Evolutionary conservation across 2,888 invertebrate genomes (phyloP).

Genomic region (Stramonita haemastoma): DNA sequence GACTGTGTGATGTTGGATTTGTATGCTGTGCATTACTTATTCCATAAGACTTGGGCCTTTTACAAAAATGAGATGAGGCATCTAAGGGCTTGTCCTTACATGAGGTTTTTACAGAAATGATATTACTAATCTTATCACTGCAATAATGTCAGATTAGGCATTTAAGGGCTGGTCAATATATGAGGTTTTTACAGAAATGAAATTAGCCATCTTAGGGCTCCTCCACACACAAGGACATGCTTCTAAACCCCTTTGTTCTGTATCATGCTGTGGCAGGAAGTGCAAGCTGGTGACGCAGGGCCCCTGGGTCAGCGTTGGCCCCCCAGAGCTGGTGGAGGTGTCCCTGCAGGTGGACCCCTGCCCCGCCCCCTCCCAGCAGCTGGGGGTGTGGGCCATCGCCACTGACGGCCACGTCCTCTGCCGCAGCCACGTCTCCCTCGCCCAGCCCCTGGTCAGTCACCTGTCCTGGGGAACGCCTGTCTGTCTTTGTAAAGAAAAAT

Average conservation of each 20-base stretch:
- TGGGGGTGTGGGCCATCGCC: conserved; percentile 88
- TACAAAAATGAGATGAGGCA: not conserved
- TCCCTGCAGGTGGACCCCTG: conserved; percentile 83
- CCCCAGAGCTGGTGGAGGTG: conserved; percentile 89
- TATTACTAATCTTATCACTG: too few relatives aligned
- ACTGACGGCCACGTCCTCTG: conserved; percentile 91
- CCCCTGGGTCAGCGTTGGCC: conserved; percentile 93
- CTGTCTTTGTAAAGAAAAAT: too few relatives aligned
- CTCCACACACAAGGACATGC: too few relatives aligned
- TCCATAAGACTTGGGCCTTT: not conserved
- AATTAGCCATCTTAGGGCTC: too few relatives aligned
- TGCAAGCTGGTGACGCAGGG: conserved; percentile 90
- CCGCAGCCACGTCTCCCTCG: conserved; percentile 86
- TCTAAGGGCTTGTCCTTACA: too few relatives aligned
- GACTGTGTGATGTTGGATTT: too few relatives aligned
- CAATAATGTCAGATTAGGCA: too few relatives aligned
- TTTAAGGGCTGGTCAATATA: too few relatives aligned
- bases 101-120: too few relatives aligned
- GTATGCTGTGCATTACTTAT: too few relatives aligned
- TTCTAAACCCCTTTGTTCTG: not conserved
- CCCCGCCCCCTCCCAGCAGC: conserved; percentile 53
- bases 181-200: too few relatives aligned
- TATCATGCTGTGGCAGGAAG: conserved; percentile 80
- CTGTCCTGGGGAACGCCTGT: too few relatives aligned
- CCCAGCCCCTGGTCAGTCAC: conserved; percentile 84